Conservation (phyloP, 2,113 vertebrate genomes). For the Loxodonta africana region DNA sequence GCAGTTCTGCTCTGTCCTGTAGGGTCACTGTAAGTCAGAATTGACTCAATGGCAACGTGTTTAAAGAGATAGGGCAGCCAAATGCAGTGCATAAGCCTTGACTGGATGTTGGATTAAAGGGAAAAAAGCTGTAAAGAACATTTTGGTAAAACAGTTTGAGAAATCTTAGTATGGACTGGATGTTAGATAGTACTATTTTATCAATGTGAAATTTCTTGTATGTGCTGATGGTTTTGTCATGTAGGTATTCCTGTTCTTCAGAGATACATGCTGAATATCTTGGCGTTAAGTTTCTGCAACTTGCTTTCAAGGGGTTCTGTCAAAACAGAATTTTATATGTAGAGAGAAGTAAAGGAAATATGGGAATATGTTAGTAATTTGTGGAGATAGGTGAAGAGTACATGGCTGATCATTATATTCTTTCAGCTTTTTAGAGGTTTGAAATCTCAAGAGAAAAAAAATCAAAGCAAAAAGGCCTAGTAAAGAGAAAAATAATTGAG, state of each 20-base stretch:
- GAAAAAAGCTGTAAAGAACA: neutral
- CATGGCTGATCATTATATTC: neutral
- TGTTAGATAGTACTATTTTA: neutral
- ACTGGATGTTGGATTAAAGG: neutral
- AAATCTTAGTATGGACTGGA: neutral
- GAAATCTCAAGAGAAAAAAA: neutral
- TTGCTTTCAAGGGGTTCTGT: neutral
- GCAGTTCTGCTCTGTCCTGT: no score
- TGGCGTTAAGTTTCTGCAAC: neutral
- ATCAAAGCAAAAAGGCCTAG: neutral
- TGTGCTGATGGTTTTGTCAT: neutral
- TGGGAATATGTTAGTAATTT: neutral
- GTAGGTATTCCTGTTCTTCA: neutral
- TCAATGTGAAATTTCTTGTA: neutral
- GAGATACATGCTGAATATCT: neutral
- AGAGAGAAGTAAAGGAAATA: neutral
- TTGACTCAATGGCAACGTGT: no score
- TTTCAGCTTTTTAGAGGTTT: neutral
- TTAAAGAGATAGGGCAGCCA: neutral
- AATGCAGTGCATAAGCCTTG: neutral
- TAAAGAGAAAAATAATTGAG: neutral
- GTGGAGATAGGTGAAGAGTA: neutral
- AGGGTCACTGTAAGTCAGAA: no score
- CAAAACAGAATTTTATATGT: neutral
- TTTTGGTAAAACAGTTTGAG: neutral